Conservation (phyloP, 1,140 invertebrate genomes). For the Ridgeia piscesae region DNA sequence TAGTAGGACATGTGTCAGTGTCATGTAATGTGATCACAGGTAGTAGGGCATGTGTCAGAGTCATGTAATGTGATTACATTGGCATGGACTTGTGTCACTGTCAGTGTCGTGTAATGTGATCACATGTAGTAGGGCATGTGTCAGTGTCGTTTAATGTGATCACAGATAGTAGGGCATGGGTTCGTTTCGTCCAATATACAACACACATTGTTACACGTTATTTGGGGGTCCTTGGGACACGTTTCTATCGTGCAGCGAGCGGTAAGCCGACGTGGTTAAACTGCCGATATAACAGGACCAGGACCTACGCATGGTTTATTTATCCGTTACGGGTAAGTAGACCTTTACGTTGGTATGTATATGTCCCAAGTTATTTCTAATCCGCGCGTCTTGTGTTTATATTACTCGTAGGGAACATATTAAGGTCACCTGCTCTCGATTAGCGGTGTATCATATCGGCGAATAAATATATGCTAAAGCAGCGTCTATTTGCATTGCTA, state of each 20-base stretch:
- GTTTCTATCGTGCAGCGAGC: neutral
- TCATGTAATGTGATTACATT: too few species aligned
- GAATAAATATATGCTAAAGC: conserved; percentile 1
- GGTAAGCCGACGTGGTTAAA: neutral
- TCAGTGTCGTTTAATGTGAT: neutral
- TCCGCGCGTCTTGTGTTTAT: neutral
- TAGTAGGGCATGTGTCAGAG: too few species aligned
- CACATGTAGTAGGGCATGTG: too few species aligned
- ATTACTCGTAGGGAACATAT: neutral
- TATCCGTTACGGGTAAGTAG: neutral
- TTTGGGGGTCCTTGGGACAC: neutral
- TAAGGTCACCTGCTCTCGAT: neutral
- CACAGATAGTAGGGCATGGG: neutral
- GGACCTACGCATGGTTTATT: neutral
- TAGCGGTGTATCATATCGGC: neutral
- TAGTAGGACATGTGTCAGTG: too few species aligned
- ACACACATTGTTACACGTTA: neutral
- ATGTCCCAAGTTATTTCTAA: neutral
- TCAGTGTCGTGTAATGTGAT: too few species aligned
- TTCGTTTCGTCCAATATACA: neutral
- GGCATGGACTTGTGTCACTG: too few species aligned
- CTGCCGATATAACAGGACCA: neutral
- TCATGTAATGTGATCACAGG: too few species aligned
- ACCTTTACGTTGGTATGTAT: neutral
- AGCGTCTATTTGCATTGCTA: neutral